phyloP scores from a whole-genome alignment of 2,888 invertebrate genomes.

The Conops quadrifasciatus region DNA sequence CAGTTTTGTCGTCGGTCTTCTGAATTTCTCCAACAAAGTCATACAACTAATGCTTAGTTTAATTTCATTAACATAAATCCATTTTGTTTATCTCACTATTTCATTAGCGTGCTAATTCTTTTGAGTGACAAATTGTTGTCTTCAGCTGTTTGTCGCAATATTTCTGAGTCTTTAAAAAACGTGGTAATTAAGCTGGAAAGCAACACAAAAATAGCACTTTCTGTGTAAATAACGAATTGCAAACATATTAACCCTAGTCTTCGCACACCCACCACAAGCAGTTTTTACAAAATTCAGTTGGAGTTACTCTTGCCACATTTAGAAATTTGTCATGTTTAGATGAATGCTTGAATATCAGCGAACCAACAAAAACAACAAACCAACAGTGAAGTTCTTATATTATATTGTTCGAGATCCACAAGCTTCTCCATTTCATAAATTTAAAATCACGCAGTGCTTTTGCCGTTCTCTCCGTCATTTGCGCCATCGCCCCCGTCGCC shows the following conservation, averaged over 20 bases:
- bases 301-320: slow-evolving; percentile 61
- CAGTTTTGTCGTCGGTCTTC: too few relatives aligned
- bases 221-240: not conserved
- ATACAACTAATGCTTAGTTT: too few relatives aligned
- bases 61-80: too few relatives aligned
- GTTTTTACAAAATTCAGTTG: slow-evolving; percentile 49
- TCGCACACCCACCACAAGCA: not conserved
- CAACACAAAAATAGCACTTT: not conserved
- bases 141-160: slow-evolving; percentile 26
- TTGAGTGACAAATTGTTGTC: slow-evolving; percentile 16
- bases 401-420: not conserved
- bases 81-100: not conserved
- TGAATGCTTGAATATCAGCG: slow-evolving; percentile 16
- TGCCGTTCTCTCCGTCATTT: slow-evolving; percentile 25
- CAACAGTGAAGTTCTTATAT: slow-evolving; percentile 18
- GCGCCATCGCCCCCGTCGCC: slow-evolving; percentile 18
- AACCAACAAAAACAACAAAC: slow-evolving; percentile 8
- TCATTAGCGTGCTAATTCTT: slow-evolving; percentile 12
- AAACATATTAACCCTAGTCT: slow-evolving; percentile 21
- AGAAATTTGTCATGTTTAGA: slow-evolving; percentile 57
- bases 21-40: too few relatives aligned
- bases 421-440: slow-evolving; percentile 60
- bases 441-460: slow-evolving; percentile 58
- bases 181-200: not conserved
- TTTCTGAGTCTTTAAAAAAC: not conserved